Evolutionary conservation across 2,888 invertebrate species (phyloP), one percentile per base, ranked within the genome.

Genomic region (Hoplodrina ambigua): DNA sequence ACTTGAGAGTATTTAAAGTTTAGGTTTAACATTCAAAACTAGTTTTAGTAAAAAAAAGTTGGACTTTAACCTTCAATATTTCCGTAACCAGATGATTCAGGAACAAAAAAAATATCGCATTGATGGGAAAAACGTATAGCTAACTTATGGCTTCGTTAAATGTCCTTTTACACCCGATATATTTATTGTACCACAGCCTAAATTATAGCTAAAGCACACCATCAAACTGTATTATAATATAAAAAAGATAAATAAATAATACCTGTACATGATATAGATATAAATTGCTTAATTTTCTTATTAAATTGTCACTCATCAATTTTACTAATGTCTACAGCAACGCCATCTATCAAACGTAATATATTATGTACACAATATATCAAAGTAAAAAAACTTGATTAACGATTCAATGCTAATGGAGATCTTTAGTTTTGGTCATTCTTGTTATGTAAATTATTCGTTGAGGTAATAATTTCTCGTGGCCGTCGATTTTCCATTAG

Each of bases 361-460:
- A 78, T 72, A 79, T 66, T 62, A 62, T 70, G 68, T 78, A 63
- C 54, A 65, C 76, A 33, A 69, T 82, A 55, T 72, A 72, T 81
- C 72, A 83, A 72, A 67, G 71, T 68, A 72, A 65, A 83, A 75
- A 81, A 83, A 84, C 78, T 75, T 83, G 75, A 83, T 81, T 73
- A 79, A 83, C 72, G 81, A 73, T 64, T 69, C 67, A 61, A 65
- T 75, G 33, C 52, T 84, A 83, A 83, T 83, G 84, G 83, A 82
- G 81, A 83, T 83, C 78, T 84, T 84, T 81, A 64, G 78, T 82
- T 82, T 83, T 73, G 63, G 68, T 76, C 55, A 55, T 72, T 78
- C 80, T 72, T 72, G 84, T 82, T 83, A 84, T 84, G 75, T 76
- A 73, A 84, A 84, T 83, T 76, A 66, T 49, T 63, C 53, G 54